A percentile compares a stretch with the other conserved stretches of the same genome.
phyloP scores from a whole-genome alignment of 92 coral and sea anemone species.

The Zoanthus sociatus region DNA sequence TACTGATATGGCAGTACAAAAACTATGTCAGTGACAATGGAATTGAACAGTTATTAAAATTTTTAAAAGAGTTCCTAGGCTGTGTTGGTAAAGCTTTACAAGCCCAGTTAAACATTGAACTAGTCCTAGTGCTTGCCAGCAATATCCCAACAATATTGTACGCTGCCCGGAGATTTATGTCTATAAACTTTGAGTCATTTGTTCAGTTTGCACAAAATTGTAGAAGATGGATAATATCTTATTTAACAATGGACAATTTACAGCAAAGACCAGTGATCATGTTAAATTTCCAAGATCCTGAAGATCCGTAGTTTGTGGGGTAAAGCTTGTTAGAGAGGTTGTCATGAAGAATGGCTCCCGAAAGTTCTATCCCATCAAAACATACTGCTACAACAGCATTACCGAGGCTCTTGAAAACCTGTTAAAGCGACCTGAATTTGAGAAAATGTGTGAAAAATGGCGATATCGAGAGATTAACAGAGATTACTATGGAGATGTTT shows the following conservation, averaged over 20 bases:
- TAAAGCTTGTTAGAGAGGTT: constrained; percentile 3
- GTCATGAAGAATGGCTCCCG: constrained; percentile 24
- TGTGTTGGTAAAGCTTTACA: constrained; percentile 48
- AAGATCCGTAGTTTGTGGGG: not conserved
- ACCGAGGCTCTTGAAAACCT: constrained; percentile 38
- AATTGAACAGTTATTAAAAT: constrained; percentile 56
- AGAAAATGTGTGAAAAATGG: constrained; percentile 68
- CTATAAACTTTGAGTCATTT: not conserved
- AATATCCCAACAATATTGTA: constrained; percentile 2
- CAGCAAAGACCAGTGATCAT: constrained; percentile 14
- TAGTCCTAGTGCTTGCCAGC: constrained; percentile 44
- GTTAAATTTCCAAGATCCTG: not conserved
- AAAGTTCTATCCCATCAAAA: constrained; percentile 52
- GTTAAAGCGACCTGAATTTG: constrained; percentile 56
- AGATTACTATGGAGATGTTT: constrained; percentile 61
- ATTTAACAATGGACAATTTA: constrained; percentile 15
- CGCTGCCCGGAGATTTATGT: not conserved
- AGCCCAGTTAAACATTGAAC: constrained; percentile 37
- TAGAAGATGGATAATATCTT: constrained; percentile 9
- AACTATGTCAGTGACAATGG: constrained; percentile 65
- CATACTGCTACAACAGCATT: constrained; percentile 39
- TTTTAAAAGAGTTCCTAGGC: constrained; percentile 37
- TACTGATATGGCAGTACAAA: constrained; percentile 56
- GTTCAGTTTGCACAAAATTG: not conserved
- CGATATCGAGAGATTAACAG: constrained; percentile 26